Evolutionary conservation across 2,888 invertebrate species (phyloP).

Genomic region (Quadriops clusia): DNA sequence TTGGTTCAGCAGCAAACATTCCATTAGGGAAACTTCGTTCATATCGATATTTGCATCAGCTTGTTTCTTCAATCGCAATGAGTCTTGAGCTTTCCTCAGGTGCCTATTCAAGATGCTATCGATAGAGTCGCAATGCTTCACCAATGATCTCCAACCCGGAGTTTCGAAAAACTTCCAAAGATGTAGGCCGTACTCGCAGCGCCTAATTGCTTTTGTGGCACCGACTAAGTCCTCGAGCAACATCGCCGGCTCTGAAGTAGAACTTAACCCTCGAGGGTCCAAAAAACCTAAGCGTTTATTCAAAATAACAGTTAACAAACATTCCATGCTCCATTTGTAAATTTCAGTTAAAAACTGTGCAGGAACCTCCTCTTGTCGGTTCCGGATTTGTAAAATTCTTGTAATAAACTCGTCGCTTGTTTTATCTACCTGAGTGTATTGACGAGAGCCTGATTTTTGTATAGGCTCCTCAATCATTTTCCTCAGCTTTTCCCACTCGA

Average conservation of each 20-base stretch:
- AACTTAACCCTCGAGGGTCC: conserved; percentile 38
- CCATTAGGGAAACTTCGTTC: conserved; percentile 37
- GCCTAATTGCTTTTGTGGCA: conserved; percentile 46
- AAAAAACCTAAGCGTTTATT: conserved; percentile 53
- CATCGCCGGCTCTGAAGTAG: conserved; percentile 45
- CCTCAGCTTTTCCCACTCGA: conserved; percentile 48
- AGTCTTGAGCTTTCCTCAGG: conserved; percentile 37
- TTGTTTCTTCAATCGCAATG: conserved; percentile 26
- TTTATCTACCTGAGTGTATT: conserved; percentile 32
- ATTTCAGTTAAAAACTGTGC: conserved; percentile 46
- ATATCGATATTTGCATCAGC: conserved; percentile 11
- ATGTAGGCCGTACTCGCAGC: conserved; percentile 51
- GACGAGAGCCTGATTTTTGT: conserved; percentile 34
- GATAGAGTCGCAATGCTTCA: conserved; percentile 48
- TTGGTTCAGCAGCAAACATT: conserved; percentile 43
- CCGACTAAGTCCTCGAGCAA: conserved; percentile 45
- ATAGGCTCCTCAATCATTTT: conserved; percentile 40
- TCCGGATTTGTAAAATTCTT: conserved; percentile 43
- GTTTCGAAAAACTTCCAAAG: conserved; percentile 53
- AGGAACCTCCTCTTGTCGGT: conserved; percentile 51
- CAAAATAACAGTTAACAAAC: conserved; percentile 44
- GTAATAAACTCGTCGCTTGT: conserved; percentile 35
- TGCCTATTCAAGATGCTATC: conserved; percentile 52
- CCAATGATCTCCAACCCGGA: conserved; percentile 45
- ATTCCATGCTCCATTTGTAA: conserved; percentile 58